Base-by-base conservation (phyloP, 1,140 invertebrate genomes). In the Cydia pomonella region DNA sequence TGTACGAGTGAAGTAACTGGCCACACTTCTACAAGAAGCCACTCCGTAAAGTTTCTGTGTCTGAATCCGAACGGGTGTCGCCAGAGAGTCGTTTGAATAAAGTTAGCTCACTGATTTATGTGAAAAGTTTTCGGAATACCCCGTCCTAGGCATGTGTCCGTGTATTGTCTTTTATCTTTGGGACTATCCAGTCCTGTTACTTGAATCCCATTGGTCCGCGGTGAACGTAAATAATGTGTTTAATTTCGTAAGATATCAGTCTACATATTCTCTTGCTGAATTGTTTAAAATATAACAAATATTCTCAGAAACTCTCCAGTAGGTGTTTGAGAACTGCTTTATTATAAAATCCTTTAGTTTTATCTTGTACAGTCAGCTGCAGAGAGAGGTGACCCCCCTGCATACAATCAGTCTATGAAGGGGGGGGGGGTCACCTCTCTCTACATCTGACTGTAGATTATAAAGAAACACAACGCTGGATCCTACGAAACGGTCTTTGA, bases 1-100 rank as follows among this genome's bases (percentile, higher is more conserved):
- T 50, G 29, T 72, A 77, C 62, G 75, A 77, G 71, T 64, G 29
- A 72, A 82, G 78, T 84, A 80, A 86, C 76, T 82, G 75, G 73
- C 73, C 78, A 77, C 78, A 85, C 80, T 84, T 84, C 82, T 80
- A 81, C 82, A 50, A 86, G 84, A 84, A 84, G 79, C 78, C 76
- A 82, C 83, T 81, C 75, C 79, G 76, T 77, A 83, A 89, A 91
- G 81, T 89, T 90, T 85, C 76, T 89, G 85, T 89, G 81, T 84
- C 80, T 80, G 84, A 86, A 81, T 85, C 82, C 83, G 83, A 90
- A 91, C 88, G 83, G 88, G 82, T 89, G 88, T 91, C 88, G 85
- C 87, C 82, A 82, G 88, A 90, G 88, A 90, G 89, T 91, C 89
- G 87, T 91, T 91, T 89, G 89, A 90, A 91, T 90, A 90, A 90